Base-by-base conservation (phyloP, 2,113 vertebrate species). In the Percopsis transmontana region DNA sequence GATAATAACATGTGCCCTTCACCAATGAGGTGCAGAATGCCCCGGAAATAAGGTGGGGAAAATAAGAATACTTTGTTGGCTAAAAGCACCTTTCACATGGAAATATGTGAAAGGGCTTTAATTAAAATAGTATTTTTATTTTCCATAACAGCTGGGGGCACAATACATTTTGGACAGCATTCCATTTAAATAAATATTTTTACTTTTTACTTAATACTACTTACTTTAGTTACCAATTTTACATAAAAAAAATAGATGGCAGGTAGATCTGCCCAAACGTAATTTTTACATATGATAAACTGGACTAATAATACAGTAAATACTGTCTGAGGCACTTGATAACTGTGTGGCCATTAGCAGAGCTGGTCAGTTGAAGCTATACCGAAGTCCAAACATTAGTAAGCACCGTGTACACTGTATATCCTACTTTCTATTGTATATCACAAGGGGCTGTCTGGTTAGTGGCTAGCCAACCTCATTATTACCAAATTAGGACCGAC, bases 401-500 rank as follows among this genome's bases (percentile, higher is more conserved):
- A 3, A 20, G 15, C n/a, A n/a, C 11, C 33, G 27, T 74, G 70
- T 74, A 78, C 62, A 70, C 66, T 69, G 58, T 62, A 68, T 71
- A 85, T 62, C 67, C 71, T 52, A 70, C 45, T 62, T 62, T 66
- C 47, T 62, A 67, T 67, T 80, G 62, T 87, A 70, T 79, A 88
- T 86, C 86, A 87, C 74, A 83, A 74, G 75, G 68, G 67, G n/a
- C 20, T 56, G 76, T 72, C 82, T 82, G 76, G 68, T 18, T 21
- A 68, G 69, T 72, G 64, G 79, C 72, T 66, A 62, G 82, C 70
- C 61, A 57, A 67, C 71, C 79, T 73, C 79, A 83, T 84, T 83
- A 85, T 81, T 74, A 80, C 88, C 87, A 90, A 90, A 90, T 89
- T 89, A 85, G 89, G 89, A 77, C 82, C 70, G 84, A 87, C 62